Evolutionary conservation across 2,113 vertebrate species (phyloP).

Genomic region (Oreochromis niloticus): DNA sequence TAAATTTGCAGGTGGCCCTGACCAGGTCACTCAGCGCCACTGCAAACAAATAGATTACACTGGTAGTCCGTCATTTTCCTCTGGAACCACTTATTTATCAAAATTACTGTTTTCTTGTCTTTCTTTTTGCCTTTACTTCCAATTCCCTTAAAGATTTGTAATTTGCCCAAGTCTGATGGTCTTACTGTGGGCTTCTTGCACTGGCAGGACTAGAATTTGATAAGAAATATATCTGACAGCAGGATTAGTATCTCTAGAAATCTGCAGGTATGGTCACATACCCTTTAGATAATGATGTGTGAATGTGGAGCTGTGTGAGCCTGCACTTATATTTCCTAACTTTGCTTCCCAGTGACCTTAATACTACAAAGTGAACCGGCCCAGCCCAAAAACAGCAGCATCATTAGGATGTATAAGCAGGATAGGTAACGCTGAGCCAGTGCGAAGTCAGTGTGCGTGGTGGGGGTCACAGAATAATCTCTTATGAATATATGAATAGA

Average conservation of each 20-base stretch:
- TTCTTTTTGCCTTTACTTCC: not conserved
- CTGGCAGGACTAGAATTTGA: not conserved
- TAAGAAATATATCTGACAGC: not conserved
- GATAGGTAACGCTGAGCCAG: not conserved
- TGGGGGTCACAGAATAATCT: slow-evolving; percentile 10
- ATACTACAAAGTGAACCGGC: not conserved
- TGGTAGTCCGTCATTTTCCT: slow-evolving; percentile 12
- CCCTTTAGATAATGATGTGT: not conserved
- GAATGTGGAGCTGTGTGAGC: not conserved
- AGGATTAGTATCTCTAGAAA: not conserved
- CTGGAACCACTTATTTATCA: slow-evolving; percentile 1
- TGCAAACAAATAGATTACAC: slow-evolving; percentile 5
- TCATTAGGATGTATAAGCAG: slow-evolving; percentile 6
- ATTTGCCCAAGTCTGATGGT: not conserved
- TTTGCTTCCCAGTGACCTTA: not conserved
- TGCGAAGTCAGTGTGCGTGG: slow-evolving; percentile 7
- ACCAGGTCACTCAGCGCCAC: not conserved
- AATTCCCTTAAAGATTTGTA: not conserved
- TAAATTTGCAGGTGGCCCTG: slow-evolving; percentile 2
- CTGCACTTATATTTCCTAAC: not conserved
- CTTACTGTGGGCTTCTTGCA: not conserved
- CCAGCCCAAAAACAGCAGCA: not conserved
- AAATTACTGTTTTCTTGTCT: not conserved
- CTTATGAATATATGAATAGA: slow-evolving; percentile 41
- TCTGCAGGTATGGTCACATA: not conserved